Base-by-base conservation (phyloP, 2,888 invertebrate species). In the Stenoptilia bipunctidactyla region DNA sequence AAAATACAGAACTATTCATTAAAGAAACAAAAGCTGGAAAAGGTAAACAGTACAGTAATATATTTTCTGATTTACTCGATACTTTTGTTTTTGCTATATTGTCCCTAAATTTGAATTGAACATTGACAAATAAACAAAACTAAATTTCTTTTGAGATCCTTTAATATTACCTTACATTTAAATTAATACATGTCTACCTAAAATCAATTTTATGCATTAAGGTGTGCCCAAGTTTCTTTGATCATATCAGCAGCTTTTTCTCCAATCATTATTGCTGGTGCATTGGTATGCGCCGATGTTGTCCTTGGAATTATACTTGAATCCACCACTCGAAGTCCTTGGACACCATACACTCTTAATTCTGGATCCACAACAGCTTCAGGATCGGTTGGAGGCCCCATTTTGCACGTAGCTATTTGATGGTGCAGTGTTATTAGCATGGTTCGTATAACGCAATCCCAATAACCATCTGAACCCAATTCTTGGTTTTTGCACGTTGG, bases 211-310 rank as follows among this genome's bases (percentile, higher is more conserved):
- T n/a, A n/a, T n/a, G n/a, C n/a, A n/a, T n/a, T n/a, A n/a, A n/a
- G n/a, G n/a, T n/a, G n/a, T n/a, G n/a, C 60, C 88, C 85, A 89
- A 15, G 85, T 76, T 36, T 66, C 62, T 61, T 85, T 88, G 41
- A 92, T 87, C 63, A 91, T 71, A 61, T 91, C 90, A 1, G 90
- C 87, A 2, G 87, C 89, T 53, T 90, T 91, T 64, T 92, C 92
- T 2, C 88, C 92, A 34, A 92, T 89, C 89, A 92, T 90, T 30
- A 89, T 85, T 0, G 89, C 84, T 0, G 90, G 88, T 0, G 89
- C 89, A 58, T 87, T 87, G 1, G 89, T 87, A 52, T 91, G 89
- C 1, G 89, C 89, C 9, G 86, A 80, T 2, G 88, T 77, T 9
- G 88, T 85, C 9, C 84, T 67, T 0, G 91, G 91, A 47, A 89